Percentiles rank a stretch among this genome's conserved stretches.
Conservation (phyloP, 2,113 vertebrate species). For the Proteles cristata region DNA sequence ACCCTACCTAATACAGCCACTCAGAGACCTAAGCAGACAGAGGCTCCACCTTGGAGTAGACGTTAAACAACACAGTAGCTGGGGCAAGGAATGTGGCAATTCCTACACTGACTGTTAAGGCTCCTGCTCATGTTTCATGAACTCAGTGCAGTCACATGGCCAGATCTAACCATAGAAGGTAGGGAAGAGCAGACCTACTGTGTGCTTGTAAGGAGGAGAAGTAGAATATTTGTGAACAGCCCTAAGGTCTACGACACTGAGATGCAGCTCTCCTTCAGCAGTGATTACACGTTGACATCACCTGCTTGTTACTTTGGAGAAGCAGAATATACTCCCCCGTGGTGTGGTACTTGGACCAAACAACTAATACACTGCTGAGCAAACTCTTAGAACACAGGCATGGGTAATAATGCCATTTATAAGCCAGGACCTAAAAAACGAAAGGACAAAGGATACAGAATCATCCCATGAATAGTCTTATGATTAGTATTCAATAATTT, state of each 20-base stretch:
- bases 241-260: neutral
- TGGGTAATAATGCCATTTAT: neutral
- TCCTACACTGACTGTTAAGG: neutral
- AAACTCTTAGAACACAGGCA: neutral
- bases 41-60: neutral
- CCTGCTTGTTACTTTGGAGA: neutral
- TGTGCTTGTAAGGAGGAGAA: neutral
- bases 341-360: neutral
- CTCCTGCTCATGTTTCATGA: neutral
- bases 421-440: neutral
- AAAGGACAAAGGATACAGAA: neutral
- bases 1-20: neutral
- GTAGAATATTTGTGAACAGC: fast-evolving
- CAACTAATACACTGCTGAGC: neutral
- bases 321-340: neutral
- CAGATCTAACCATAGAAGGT: neutral
- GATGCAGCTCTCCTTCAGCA: neutral
- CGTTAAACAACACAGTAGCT: neutral
- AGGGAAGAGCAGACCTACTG: neutral
- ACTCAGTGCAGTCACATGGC: neutral
- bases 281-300: neutral
- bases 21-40: neutral
- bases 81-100: too few species aligned
- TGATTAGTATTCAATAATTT: constrained; percentile 39
- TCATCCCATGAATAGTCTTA: neutral